Conservation (phyloP, 2,888 invertebrate species). For the Polydesmus complanatus region DNA sequence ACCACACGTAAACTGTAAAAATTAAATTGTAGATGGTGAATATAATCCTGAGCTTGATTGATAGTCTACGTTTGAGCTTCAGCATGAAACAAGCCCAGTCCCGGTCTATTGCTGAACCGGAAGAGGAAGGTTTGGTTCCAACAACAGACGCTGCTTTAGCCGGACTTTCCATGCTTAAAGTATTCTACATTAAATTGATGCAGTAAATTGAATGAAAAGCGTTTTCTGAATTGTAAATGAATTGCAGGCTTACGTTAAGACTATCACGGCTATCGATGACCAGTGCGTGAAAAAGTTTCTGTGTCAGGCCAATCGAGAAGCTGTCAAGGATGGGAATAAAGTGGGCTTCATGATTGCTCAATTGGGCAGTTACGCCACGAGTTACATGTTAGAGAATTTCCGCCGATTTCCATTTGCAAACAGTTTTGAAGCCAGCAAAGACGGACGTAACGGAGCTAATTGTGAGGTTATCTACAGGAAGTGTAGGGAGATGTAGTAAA, state of each 20-base stretch:
- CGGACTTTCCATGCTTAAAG: constrained; percentile 71
- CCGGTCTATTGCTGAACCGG: constrained; percentile 68
- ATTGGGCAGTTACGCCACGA: constrained; percentile 74
- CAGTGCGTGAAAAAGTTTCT: constrained; percentile 73
- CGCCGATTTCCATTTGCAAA: constrained; percentile 53
- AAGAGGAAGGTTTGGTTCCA: constrained; percentile 57
- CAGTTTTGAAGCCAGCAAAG: constrained; percentile 9
- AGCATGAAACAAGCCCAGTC: constrained; percentile 76
- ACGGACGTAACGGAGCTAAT: constrained; percentile 11
- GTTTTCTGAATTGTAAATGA: constrained; percentile 41
- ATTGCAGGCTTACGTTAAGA: constrained; percentile 71
- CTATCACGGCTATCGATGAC: constrained; percentile 57
- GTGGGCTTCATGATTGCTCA: constrained; percentile 70
- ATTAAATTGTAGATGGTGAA: constrained; percentile 75
- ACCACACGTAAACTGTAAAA: too few relatives aligned
- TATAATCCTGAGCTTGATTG: constrained; percentile 77
- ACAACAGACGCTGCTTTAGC: constrained; percentile 79
- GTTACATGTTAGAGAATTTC: constrained; percentile 65
- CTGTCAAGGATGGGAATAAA: constrained; percentile 59
- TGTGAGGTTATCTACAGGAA: constrained; percentile 9
- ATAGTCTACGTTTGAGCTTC: constrained; percentile 82
- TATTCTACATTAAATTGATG: constrained; percentile 22
- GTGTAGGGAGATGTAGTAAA: constrained; percentile 13
- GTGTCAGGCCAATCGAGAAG: constrained; percentile 79
- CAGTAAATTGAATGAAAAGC: not conserved